Evolutionary conservation across 1,140 invertebrate genomes (phyloP).

Genomic region (Varroa destructor): DNA sequence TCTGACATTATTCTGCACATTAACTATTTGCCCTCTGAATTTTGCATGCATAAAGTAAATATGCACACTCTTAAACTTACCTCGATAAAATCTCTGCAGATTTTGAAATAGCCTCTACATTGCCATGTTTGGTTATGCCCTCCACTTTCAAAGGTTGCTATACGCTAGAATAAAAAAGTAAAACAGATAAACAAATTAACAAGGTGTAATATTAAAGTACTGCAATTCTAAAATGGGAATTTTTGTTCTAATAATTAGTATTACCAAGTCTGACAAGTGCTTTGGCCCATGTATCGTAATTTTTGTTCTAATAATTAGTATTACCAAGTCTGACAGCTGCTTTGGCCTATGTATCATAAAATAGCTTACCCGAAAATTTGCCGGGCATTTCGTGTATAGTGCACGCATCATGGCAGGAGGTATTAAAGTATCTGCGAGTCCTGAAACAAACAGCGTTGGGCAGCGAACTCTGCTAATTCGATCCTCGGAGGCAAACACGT

Average conservation of each 20-base stretch:
- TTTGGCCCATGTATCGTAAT: too few relatives aligned
- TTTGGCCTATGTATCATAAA: background rate
- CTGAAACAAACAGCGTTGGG: slow-evolving; percentile 42
- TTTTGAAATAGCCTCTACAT: slow-evolving; percentile 49
- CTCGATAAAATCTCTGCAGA: slow-evolving; percentile 46
- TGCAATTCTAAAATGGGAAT: too few relatives aligned
- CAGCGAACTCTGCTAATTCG: slow-evolving; percentile 36
- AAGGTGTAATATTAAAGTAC: too few relatives aligned
- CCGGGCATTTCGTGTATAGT: slow-evolving; percentile 45
- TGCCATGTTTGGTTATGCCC: slow-evolving; percentile 81
- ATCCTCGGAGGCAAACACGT: slow-evolving; percentile 34
- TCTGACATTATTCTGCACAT: too few relatives aligned
- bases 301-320: background rate
- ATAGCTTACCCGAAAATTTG: slow-evolving; percentile 18
- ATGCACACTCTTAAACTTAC: background rate
- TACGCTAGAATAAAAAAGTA: slow-evolving; percentile 39
- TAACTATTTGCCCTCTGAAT: too few relatives aligned
- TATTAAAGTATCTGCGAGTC: slow-evolving; percentile 62
- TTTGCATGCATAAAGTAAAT: too few relatives aligned
- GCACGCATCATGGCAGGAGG: slow-evolving; percentile 70
- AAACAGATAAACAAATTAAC: too few relatives aligned
- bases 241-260: background rate
- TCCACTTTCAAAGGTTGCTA: slow-evolving; percentile 56
- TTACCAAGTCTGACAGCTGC: background rate
- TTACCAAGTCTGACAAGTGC: background rate